Percentiles rank a stretch among this genome's conserved stretches.
These are phyloP conservation scores for Allobates femoralis DNA, from an alignment of 2,797 vertebrate species.

Conservation along the genomic window DNA sequence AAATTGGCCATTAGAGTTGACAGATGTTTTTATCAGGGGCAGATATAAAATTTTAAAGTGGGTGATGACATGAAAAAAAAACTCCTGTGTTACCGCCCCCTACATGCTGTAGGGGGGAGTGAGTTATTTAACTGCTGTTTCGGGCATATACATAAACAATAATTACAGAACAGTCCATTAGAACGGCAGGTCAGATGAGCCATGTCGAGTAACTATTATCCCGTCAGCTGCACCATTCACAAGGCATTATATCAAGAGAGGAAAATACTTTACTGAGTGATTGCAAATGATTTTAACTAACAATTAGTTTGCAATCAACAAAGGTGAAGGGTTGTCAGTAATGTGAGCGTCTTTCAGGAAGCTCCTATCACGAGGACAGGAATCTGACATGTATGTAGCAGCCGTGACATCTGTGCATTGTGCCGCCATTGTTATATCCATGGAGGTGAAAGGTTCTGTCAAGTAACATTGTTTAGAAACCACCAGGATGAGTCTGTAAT, in stretches of 20 bases:
- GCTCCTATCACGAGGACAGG: not conserved
- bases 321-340: slow-evolving; percentile 42
- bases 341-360: slow-evolving; percentile 43
- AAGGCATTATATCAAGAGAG: not conserved
- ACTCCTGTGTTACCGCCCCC: too few relatives aligned
- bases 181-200: not conserved
- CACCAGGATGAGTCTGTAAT: slow-evolving; percentile 47
- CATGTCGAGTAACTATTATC: not conserved
- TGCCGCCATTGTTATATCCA: slow-evolving; percentile 11
- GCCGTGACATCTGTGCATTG: not conserved
- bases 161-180: not conserved
- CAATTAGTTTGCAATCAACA: not conserved
- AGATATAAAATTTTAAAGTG: too few relatives aligned
- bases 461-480: slow-evolving; percentile 50
- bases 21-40: too few relatives aligned
- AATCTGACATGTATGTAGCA: not conserved
- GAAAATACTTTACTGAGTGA: not conserved
- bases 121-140: too few relatives aligned
- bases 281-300: slow-evolving; percentile 45
- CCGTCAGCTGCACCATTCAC: not conserved
- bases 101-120: too few relatives aligned
- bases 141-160: not conserved
- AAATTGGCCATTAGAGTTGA: too few relatives aligned
- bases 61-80: too few relatives aligned
- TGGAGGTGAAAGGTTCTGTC: slow-evolving; percentile 43